Percentiles rank a stretch among this genome's conserved stretches.
These are phyloP conservation scores for Amaurobius ferox DNA, from an alignment of 2,888 invertebrate species.

Conservation along the genomic window DNA sequence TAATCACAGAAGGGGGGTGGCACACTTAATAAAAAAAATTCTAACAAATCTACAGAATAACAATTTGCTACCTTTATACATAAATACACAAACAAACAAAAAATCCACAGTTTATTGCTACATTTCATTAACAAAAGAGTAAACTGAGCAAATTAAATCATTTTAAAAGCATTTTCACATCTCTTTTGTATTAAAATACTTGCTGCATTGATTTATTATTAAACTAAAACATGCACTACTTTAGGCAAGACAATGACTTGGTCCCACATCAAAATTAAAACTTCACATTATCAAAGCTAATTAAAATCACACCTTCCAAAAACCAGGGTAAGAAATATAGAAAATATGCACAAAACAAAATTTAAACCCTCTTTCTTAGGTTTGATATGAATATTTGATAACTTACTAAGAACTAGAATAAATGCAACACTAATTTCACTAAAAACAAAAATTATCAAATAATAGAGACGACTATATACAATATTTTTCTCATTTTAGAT, in stretches of 20 bases:
- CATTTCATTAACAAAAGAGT: neutral
- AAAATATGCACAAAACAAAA: neutral
- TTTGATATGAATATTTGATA: neutral
- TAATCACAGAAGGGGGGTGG: too few relatives aligned
- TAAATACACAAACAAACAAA: too few relatives aligned
- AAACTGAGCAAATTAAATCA: neutral
- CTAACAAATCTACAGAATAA: too few relatives aligned
- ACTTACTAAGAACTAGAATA: neutral
- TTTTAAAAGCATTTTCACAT: too few relatives aligned
- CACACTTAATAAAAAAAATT: too few relatives aligned
- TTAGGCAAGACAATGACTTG: neutral
- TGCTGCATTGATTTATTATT: too few relatives aligned
- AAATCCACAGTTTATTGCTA: neutral
- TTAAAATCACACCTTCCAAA: neutral
- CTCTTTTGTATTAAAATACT: too few relatives aligned
- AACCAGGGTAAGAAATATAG: neutral
- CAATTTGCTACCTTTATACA: too few relatives aligned
- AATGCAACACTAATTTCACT: neutral
- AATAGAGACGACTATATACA: constrained; percentile 39
- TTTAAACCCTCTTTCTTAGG: neutral
- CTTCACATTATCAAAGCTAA: neutral
- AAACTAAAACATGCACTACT: neutral
- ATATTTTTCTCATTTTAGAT: constrained; percentile 17
- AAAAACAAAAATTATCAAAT: neutral
- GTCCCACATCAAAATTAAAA: neutral